Evolutionary conservation across 2,797 vertebrate genomes (phyloP), one percentile per base, ranked within the genome.

Genomic region (Gymnodraco acuticeps): DNA sequence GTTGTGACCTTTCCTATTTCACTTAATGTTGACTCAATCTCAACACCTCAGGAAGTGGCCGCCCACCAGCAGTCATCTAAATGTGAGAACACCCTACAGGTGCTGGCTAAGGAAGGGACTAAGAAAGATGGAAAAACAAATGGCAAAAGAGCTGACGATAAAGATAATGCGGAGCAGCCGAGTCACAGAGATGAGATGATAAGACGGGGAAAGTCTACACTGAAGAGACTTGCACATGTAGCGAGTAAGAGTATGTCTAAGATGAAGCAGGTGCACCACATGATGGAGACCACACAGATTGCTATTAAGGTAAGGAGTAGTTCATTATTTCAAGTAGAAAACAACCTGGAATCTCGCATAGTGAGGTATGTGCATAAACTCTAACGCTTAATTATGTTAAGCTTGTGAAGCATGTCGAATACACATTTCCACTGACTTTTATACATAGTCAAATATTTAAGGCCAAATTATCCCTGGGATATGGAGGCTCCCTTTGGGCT

Each of bases 241-340:
- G 81, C 70, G 8, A 73, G 14, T 10, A 90, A 89, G 80, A 85
- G 31, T 61, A 17, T 88, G 17, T 16, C 45, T 15, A 80, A 27
- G 55, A 77, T 83, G 78, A 83, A 70, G 42, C 31, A 23, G 17
- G 60, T 70, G 61, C 70, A 76, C 33, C 47, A 62, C 62, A 50
- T 67, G 31, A 51, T 70, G 33, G 62, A 77, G 23, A 69, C 69
- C 1, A 5, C 79, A 2, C 76, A 81, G 48, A 81, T 75, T 60
- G 85, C 91, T 41, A 10, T 93, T 41, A 92, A 89, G 88, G 92
- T 93, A 70, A 64, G 60, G 15, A 19, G 8, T 4, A 4, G 5
- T 65, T 12, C 0, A 3, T 11, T 23, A 54, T 53, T 45, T 38
- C 0, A 16, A 1, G 0, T 5, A 33, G 20, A 43, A 46, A 62